Evolutionary conservation across 2,113 vertebrate species (phyloP), one percentile per base, ranked within the genome.

Genomic region (Verasper variegatus): DNA sequence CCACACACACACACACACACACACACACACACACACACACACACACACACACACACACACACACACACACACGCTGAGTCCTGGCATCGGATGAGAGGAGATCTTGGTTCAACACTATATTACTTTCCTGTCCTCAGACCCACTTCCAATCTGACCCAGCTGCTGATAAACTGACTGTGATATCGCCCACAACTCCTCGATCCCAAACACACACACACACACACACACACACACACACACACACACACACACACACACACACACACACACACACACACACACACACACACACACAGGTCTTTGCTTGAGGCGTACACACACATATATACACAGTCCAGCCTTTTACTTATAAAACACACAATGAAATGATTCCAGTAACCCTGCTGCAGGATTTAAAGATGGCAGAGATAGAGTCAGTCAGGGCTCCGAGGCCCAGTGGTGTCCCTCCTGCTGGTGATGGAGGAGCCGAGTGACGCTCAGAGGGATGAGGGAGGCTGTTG

Each of bases 111-210:
- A 66, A 37, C 77, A 59, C 75, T 80, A 75, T 80, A 87, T 89
- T 86, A 89, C 83, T 87, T 82, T 91, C 55, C 70, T 83, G 73
- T 86, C 84, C 80, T 80, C 80, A 17, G 82, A 86, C 81, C 70
- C 66, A 52, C 66, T 74, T 83, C 83, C 83, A 87, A 85, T 83
- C 55, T 37, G 62, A 74, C 60, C 65, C 84, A 81, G 80, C 79
- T 85, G 86, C 82, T 88, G 82, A 88, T 88, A 81, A 88, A 84
- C 71, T 66, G 54, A 63, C 76, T 79, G 35, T 66, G 78, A 84
- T 76, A 85, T 71, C 62, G 23, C 21, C 23, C 64, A 24, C 27
- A 14, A 21, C n/a, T 42, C 76, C 57, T 62, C 45, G 0, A 58
- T 65, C 26, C 9, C 15, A n/a, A 49, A 61, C 45, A 71, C 67